A percentile compares a stretch with the other conserved stretches of the same genome.
phyloP scores from a whole-genome alignment of 1,140 invertebrate genomes.

The Geopemphigus sp. region DNA sequence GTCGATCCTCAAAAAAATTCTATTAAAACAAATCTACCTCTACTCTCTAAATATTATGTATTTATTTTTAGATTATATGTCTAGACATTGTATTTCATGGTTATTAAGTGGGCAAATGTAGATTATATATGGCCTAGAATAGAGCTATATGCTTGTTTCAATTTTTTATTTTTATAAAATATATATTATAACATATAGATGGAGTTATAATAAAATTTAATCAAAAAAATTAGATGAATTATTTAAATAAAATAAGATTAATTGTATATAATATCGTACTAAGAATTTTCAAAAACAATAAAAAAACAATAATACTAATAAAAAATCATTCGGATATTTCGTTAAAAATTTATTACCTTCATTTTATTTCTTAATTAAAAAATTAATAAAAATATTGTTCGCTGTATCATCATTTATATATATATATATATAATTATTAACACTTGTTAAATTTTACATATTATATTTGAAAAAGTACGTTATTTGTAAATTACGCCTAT shows the following conservation, averaged over 20 bases:
- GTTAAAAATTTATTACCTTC: too few relatives aligned
- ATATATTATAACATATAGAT: constrained; percentile 10
- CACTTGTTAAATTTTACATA: neutral
- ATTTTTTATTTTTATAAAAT: constrained; percentile 49
- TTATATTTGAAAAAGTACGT: neutral
- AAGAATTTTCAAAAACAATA: constrained; percentile 11
- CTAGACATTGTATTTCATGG: constrained; percentile 24
- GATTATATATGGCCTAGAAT: constrained; percentile 15
- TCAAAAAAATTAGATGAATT: neutral
- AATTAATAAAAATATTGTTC: neutral
- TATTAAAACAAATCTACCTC: constrained; percentile 43
- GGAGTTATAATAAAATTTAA: constrained; percentile 20
- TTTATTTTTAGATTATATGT: constrained; percentile 23
- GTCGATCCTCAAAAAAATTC: neutral
- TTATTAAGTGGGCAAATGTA: constrained; percentile 23
- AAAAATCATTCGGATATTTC: too few relatives aligned
- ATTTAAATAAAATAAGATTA: constrained; percentile 24
- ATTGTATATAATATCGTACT: neutral
- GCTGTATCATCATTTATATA: neutral
- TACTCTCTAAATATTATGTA: constrained; percentile 20
- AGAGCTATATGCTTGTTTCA: constrained; percentile 36
- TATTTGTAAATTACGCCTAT: too few relatives aligned
- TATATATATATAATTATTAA: neutral
- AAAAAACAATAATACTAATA: neutral
- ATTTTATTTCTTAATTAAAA: neutral